These are phyloP conservation scores for Philaethria dido DNA, from an alignment of 2,888 invertebrate species.

Conservation along the genomic window DNA sequence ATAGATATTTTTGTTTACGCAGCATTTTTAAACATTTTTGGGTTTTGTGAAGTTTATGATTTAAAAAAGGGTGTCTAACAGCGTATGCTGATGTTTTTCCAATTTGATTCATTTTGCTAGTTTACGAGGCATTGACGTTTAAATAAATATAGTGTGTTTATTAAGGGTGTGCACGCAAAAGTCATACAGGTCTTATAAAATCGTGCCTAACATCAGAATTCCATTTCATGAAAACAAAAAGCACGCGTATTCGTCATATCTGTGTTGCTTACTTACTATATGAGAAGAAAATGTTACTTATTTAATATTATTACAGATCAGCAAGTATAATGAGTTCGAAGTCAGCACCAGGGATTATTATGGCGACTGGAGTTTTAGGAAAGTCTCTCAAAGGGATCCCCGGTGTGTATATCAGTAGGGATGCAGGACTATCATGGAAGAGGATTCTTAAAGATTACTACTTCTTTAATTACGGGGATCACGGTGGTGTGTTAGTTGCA, in stretches of 20 bases:
- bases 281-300: neutral
- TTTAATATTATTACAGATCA: conserved; percentile 72
- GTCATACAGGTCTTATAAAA: neutral
- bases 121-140: conserved; percentile 4
- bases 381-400: conserved; percentile 91
- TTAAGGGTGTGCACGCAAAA: conserved; percentile 4
- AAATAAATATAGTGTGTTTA: neutral
- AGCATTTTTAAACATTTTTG: conserved; percentile 17
- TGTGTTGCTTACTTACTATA: neutral
- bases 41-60: conserved; percentile 5
- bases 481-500: conserved; percentile 94
- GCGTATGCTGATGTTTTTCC: conserved; percentile 8
- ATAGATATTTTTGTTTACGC: conserved; percentile 33
- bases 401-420: conserved; percentile 91
- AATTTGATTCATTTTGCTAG: conserved; percentile 16
- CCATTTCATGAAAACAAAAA: conserved; percentile 11
- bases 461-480: conserved; percentile 95
- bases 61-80: conserved; percentile 2
- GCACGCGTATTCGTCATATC: conserved; percentile 16
- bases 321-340: conserved; percentile 93
- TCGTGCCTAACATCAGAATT: conserved; percentile 10
- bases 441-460: conserved; percentile 91
- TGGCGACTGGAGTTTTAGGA: conserved; percentile 93
- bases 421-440: conserved; percentile 93
- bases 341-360: conserved; percentile 94